A percentile compares a stretch with the other conserved stretches of the same genome.
Conservation (phyloP, 2,888 invertebrate genomes). For the Morpho deidamia region DNA sequence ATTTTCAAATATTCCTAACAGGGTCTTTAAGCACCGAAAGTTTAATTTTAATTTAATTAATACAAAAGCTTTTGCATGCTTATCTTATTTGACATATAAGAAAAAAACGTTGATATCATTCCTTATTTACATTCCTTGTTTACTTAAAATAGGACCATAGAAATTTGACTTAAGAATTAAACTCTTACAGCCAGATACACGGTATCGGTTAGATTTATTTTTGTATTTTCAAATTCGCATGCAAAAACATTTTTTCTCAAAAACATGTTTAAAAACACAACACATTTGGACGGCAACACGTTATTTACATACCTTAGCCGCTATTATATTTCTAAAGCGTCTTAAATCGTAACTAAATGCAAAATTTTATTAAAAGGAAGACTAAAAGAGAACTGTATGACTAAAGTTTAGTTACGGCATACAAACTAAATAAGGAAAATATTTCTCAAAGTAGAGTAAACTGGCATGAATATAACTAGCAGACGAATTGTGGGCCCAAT, state of each 20-base stretch:
- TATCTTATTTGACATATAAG: neutral
- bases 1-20: constrained; percentile 37
- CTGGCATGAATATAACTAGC: constrained; percentile 5
- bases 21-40: constrained; percentile 63
- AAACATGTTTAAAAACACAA: constrained; percentile 16
- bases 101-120: neutral
- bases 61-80: constrained; percentile 15
- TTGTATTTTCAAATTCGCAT: neutral
- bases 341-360: constrained; percentile 69
- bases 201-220: too few relatives aligned
- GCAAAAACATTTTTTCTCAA: constrained; percentile 15
- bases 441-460: constrained; percentile 3
- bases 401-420: constrained; percentile 33
- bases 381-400: constrained; percentile 53
- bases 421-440: constrained; percentile 14
- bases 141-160: too few relatives aligned
- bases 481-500: constrained; percentile 6
- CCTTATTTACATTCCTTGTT: too few relatives aligned
- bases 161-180: too few relatives aligned
- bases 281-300: constrained; percentile 63
- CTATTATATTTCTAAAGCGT: constrained; percentile 41
- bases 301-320: constrained; percentile 24
- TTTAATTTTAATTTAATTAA: constrained; percentile 23
- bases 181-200: too few relatives aligned
- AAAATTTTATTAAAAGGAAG: constrained; percentile 67